A percentile compares a stretch with the other conserved stretches of the same genome.
These are phyloP conservation scores for Tiliqua scincoides DNA, from an alignment of 2,113 vertebrate genomes.

Conservation along the genomic window DNA sequence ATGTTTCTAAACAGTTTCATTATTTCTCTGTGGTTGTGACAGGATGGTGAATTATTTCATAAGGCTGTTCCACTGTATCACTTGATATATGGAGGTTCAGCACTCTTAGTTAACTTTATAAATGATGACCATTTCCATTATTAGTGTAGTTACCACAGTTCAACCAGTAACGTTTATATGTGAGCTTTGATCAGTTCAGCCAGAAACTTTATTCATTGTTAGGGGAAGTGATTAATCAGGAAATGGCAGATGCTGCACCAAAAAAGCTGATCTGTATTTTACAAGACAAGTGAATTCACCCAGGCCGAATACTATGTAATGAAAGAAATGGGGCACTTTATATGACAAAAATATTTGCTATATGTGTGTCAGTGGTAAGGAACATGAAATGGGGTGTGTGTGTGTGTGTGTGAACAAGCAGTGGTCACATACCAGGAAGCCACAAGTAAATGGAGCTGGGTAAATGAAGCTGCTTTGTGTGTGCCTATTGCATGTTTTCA, in stretches of 20 bases:
- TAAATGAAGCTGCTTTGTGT: too few relatives aligned
- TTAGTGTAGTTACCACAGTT: neutral
- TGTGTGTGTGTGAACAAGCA: too few relatives aligned
- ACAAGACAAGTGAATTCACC: neutral
- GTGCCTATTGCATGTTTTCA: too few relatives aligned
- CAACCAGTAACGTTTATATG: neutral
- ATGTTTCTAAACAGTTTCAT: neutral
- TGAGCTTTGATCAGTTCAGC: neutral
- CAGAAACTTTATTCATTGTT: neutral
- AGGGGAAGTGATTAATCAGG: neutral
- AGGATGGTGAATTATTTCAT: neutral
- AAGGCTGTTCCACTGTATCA: neutral
- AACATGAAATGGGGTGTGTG: too few relatives aligned
- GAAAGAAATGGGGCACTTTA: too few relatives aligned
- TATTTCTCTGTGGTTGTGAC: neutral
- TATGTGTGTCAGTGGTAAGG: too few relatives aligned
- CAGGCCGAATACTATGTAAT: too few relatives aligned
- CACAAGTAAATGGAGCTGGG: too few relatives aligned
- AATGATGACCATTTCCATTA: neutral
- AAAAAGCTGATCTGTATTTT: neutral
- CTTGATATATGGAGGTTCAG: neutral
- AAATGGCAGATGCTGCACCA: neutral
- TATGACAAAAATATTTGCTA: too few relatives aligned
- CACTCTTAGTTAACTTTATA: neutral
- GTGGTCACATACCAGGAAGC: too few relatives aligned